Base-by-base conservation (phyloP, 2,113 vertebrate genomes). In the Chloebia gouldiae region DNA sequence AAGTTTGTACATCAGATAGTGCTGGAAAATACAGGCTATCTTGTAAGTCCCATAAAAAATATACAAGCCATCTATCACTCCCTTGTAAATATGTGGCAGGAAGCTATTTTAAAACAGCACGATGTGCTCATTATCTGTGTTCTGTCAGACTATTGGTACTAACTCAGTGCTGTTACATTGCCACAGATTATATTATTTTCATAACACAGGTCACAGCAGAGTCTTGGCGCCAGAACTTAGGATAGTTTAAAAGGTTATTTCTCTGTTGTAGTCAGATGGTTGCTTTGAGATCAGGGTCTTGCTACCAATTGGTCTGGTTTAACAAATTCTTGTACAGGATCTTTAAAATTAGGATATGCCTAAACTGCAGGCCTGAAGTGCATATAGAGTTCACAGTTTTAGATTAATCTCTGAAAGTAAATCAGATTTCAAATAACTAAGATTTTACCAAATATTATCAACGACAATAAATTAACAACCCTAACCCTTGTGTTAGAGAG, bases 1-100 rank as follows among this genome's bases (percentile, higher is more conserved):
- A 73, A 49, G 66, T 93, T 92, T 91, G 86, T 87, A 80, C 93
- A 87, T 81, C 89, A 95, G 95, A 91, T 93, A 94, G 81, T 44
- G 91, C 81, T 93, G 93, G 50, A 73, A 92, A 82, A 96, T 92
- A 93, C 19, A 33, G 14, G 9, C 88, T 93, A 75, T 92, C 96
- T 79, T 86, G 51, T 66, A 78, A 89, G 64, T 75, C 76, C 44
- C 65, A 94, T 96, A 92, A 96, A 96, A 95, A 59, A 7, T 91
- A 80, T 81, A 78, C 59, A 72, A 94, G 81, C 72, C 45, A 33
- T 78, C 61, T 90, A 84, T 95, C 79, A 64, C 72, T 82, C 40
- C 73, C 70, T 82, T 88, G 89, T 79, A 94, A 93, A 86, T 77
- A 65, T 27, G 71, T 91, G 94, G 49, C 93, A 85, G 77, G 73